Conservation (phyloP, 2,888 invertebrate species). For the Andrena bicolor region DNA sequence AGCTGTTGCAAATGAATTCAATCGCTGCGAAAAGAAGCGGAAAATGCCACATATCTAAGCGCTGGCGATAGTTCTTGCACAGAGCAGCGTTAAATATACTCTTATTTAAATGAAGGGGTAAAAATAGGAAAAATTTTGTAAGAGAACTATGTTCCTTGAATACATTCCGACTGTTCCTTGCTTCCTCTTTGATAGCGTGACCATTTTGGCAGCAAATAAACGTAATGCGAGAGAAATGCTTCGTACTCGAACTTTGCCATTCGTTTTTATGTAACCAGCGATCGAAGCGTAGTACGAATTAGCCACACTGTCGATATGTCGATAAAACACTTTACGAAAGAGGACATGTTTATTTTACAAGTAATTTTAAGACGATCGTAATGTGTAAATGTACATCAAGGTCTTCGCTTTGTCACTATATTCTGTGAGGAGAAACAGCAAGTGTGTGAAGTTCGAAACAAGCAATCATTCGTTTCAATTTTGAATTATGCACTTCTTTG, state of each 20-base stretch:
- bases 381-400: not conserved
- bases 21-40: constrained; percentile 57
- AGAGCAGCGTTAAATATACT: constrained; percentile 35
- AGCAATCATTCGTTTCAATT: too few species aligned
- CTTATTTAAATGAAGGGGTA: not conserved
- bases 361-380: not conserved
- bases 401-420: not conserved
- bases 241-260: not conserved
- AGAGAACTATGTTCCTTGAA: not conserved
- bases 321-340: constrained; percentile 50
- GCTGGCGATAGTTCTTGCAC: constrained; percentile 50
- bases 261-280: constrained; percentile 49
- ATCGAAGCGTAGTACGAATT: constrained; percentile 64
- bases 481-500: too few species aligned
- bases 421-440: constrained; percentile 4
- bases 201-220: constrained; percentile 13
- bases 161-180: not conserved
- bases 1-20: constrained; percentile 60
- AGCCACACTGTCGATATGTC: constrained; percentile 42
- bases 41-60: constrained; percentile 59
- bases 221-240: constrained; percentile 10
- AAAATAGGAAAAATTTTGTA: not conserved
- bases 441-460: too few species aligned
- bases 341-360: constrained; percentile 1
- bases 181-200: not conserved